Evolutionary conservation across 2,797 vertebrate genomes (phyloP).

Genomic region (Dipus sagitta): DNA sequence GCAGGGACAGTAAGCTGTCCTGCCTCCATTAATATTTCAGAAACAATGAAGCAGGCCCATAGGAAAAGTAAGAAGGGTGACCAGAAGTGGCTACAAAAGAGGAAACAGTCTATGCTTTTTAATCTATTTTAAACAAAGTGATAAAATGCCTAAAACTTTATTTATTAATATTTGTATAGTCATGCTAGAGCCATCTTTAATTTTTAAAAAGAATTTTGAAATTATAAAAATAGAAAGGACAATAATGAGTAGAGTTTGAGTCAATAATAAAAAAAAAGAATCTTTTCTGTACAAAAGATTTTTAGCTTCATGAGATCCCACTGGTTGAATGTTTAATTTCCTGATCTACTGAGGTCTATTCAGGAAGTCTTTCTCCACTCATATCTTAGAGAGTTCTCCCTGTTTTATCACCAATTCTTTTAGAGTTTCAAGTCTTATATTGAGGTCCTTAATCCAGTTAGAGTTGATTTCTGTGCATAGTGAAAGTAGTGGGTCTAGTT

Average conservation of each 20-base stretch:
- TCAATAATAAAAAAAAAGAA: background rate
- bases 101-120: no score
- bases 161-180: slow-evolving; percentile 31
- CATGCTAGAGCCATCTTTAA: background rate
- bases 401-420: no score
- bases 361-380: no score
- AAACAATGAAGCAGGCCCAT: background rate
- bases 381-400: no score
- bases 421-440: no score
- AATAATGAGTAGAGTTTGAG: background rate
- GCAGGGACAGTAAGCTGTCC: background rate
- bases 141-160: background rate
- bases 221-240: background rate
- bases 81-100: background rate
- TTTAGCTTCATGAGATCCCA: no score
- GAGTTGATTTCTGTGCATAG: no score
- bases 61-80: background rate
- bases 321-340: no score
- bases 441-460: no score
- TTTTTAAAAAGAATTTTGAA: background rate
- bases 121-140: slow-evolving; percentile 22
- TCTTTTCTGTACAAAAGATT: no score
- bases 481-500: no score
- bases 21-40: background rate
- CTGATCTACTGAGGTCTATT: no score